phyloP scores from a whole-genome alignment of 2,888 invertebrate species.

The Pardosa pseudoannulata region DNA sequence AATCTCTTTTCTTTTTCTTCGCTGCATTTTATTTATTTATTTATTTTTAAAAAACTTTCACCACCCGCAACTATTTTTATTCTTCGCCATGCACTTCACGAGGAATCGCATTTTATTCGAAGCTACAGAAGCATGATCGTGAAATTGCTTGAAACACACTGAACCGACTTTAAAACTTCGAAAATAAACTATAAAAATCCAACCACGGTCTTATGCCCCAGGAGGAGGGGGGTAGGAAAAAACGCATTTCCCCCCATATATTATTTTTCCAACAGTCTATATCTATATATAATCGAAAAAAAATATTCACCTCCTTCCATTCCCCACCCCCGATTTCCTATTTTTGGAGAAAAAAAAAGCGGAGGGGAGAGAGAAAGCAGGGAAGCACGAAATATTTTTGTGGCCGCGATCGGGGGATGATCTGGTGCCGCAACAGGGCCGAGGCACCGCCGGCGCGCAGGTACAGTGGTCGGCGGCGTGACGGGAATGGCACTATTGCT shows the following conservation, averaged over 20 bases:
- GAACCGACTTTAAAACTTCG: conserved; percentile 46
- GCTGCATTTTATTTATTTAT: no score
- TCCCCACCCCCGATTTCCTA: no score
- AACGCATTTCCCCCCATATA: neutral
- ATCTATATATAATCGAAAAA: conserved; percentile 64
- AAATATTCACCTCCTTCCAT: conserved; percentile 33
- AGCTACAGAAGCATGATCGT: conserved; percentile 71
- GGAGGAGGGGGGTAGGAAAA: neutral
- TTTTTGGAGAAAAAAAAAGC: no score
- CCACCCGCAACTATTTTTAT: conserved; percentile 24
- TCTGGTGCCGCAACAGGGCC: conserved; percentile 38
- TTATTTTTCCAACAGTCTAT: conserved; percentile 31
- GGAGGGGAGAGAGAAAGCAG: conserved; percentile 4
- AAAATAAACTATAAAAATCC: conserved; percentile 48
- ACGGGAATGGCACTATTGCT: conserved; percentile 49
- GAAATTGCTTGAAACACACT: conserved; percentile 69
- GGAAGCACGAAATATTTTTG: conserved; percentile 17
- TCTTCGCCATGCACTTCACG: conserved; percentile 9
- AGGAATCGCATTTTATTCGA: conserved; percentile 61
- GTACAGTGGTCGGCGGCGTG: conserved; percentile 43
- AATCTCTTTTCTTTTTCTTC: no score
- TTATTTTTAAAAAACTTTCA: neutral
- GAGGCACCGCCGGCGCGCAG: neutral
- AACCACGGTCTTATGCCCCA: neutral
- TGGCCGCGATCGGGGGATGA: conserved; percentile 5